Percentiles rank a stretch among this genome's conserved stretches.
Conservation (phyloP, 1,140 invertebrate genomes). For the Bombus pyrosoma region DNA sequence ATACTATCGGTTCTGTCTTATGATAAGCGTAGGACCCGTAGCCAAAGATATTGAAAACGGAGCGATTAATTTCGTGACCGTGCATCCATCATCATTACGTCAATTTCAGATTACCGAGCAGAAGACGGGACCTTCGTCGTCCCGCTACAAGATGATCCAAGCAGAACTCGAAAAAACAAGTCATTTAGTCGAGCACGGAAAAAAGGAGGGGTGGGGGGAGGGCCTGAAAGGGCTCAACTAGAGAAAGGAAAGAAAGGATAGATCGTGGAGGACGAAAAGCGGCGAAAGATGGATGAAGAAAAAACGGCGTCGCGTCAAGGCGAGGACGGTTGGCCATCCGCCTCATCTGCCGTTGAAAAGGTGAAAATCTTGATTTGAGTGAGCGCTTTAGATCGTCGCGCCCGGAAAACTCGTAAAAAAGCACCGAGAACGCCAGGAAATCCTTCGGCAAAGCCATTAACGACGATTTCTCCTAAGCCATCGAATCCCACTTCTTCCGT, state of each 20-base stretch:
- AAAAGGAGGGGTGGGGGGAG: neutral
- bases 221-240: constrained; percentile 37
- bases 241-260: constrained; percentile 34
- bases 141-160: constrained; percentile 1
- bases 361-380: constrained; percentile 74
- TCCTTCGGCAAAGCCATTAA: constrained; percentile 75
- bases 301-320: constrained; percentile 34
- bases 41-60: neutral
- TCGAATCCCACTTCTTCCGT: constrained; percentile 62
- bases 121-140: constrained; percentile 18
- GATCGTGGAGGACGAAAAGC: constrained; percentile 24
- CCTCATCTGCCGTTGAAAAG: constrained; percentile 65
- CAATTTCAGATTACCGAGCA: constrained; percentile 46
- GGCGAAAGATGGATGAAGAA: constrained; percentile 65
- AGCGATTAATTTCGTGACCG: neutral
- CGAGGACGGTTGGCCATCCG: constrained; percentile 42
- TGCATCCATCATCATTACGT: constrained; percentile 51
- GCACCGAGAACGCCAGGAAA: constrained; percentile 65
- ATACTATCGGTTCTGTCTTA: neutral
- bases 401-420: constrained; percentile 62
- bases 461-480: constrained; percentile 72
- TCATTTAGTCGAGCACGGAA: constrained; percentile 43
- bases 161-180: constrained; percentile 26
- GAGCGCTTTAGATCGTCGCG: constrained; percentile 64
- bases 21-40: too few relatives aligned